Evolutionary conservation across 1,140 invertebrate species (phyloP), one percentile per base, ranked within the genome.

Genomic region (Saxidomus purpurata): DNA sequence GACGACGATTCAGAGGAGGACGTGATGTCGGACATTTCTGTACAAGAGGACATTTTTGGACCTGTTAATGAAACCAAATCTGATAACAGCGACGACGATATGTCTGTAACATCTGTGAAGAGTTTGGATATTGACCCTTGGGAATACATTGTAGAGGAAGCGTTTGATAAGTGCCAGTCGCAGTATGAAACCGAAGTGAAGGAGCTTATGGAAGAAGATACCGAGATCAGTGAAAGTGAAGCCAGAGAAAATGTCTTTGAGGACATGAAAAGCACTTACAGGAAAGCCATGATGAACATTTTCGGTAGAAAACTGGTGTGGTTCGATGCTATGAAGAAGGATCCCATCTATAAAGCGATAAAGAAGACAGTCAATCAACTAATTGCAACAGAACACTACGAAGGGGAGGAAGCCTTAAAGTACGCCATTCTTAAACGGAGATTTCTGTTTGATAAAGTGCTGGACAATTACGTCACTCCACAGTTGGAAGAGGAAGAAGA

Each of bases 291-390:
- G 47, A 80, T 80, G 76, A 80, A 80, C n/a, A 59, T 1, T 55
- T 59, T 80, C 28, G 76, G 76, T 13, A 80, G 76, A 11, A 80
- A 80, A 80, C 28, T 80, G 28, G 11, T 52, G 43, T 80, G 25
- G 76, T 80, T 80, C 52, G 17, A 55, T 36, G 76, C 38, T 2
- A 80, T 80, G 52, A 80, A 80, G n/a, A 80, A 52, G 43, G 71
- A 76, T 76, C 71, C 71, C 3, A 49, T 76, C n/a, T 76, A 43
- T 76, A 76, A 76, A 43, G 11, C 71, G 40, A 49, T 49, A 49
- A 76, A 76, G 31, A n/a, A 47, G 38, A 43, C 71, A n/a, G 38
- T 49, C 38, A 76, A 76, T 43, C 63, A 36, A 1, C 63, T 67
- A 1, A 31, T 67, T 19, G n/a, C 3, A 9, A 67, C 3, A 31